A percentile compares a stretch with the other conserved stretches of the same genome.
Evolutionary conservation across 2,888 invertebrate species (phyloP).

Genomic region (Halocaridina rubra): DNA sequence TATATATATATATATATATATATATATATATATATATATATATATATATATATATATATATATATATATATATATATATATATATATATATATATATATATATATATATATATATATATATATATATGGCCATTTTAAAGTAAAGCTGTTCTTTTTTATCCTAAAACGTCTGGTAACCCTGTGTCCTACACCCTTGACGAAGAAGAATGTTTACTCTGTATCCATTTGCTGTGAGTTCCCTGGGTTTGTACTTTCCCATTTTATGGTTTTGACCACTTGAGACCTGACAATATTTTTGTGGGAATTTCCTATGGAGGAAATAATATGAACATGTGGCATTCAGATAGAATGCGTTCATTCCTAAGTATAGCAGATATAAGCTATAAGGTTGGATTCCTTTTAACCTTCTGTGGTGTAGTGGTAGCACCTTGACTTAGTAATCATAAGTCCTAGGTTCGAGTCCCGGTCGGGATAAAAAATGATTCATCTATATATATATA

Average conservation of each 20-base stretch:
- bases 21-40: not conserved
- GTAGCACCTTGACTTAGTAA: no score
- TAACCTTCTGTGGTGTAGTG: no score
- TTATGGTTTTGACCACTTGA: not conserved
- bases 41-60: not conserved
- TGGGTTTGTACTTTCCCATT: not conserved
- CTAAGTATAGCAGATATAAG: no score
- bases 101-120: slow-evolving; percentile 19
- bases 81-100: slow-evolving; percentile 19
- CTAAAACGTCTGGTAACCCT: not conserved
- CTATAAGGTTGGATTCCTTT: no score
- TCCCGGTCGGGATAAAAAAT: no score
- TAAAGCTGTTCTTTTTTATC: not conserved
- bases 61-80: slow-evolving; percentile 15
- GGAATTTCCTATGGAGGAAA: no score
- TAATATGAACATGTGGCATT: no score
- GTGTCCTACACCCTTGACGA: not conserved
- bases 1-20: no score
- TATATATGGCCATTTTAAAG: not conserved
- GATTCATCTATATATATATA: no score
- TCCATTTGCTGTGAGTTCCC: not conserved
- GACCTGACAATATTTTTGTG: not conserved
- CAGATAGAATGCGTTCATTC: no score
- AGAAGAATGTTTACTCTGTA: not conserved
- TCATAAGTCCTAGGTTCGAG: no score